Base-by-base conservation (phyloP, 2,888 invertebrate species). In the Bhutanitis thaidina region DNA sequence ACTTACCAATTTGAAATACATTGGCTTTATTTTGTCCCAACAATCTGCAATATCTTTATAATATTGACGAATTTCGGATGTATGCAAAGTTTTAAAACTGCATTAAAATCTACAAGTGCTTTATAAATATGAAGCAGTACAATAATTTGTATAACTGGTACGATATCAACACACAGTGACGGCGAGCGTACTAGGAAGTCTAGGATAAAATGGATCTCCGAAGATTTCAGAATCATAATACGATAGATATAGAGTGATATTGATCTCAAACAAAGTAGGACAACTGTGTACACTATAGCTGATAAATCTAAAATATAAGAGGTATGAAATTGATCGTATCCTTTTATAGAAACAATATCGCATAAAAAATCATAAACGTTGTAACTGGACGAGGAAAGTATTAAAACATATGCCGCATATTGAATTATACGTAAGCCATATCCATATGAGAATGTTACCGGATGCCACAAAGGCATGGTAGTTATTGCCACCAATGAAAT, bases 21-120 rank as follows among this genome's bases (percentile, higher is more conserved):
- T 7, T 2, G 34, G 34, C 27, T 47, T 47, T 4, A 47, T 47
- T 40, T 39, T 47, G 14, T 47, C 47, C 47, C 47, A 47, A 14
- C 47, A 47, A 16, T 34, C 14, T 1, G 47, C 47, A 14, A 47
- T 20, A 1, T 39, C 20, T 1, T 30, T 10, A 14, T 47, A 47
- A n/a, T 25, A 38, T 8, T 14, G 40, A 7, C 34, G 32, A 16
- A 47, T 40, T n/a, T 47, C 38, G 12, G 7, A 13, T n/a, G 29
- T 13, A 29, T 40, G 14, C n/a, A 25, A 9, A 25, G 34, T 9
- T 9, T n/a, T 3, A 13, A 27, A 20, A 43, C 13, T 20, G 8
- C 7, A 25, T 25, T 8, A 5, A 43, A 0, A 2, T 20, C 25
- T 13, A 8, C 3, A 20, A 35, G 12, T 4, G 15, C n/a, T 5